A percentile compares a stretch with the other conserved stretches of the same genome.
These are phyloP conservation scores for Poliocrania exsul DNA, from an alignment of 2,797 vertebrate species.

Conservation along the genomic window DNA sequence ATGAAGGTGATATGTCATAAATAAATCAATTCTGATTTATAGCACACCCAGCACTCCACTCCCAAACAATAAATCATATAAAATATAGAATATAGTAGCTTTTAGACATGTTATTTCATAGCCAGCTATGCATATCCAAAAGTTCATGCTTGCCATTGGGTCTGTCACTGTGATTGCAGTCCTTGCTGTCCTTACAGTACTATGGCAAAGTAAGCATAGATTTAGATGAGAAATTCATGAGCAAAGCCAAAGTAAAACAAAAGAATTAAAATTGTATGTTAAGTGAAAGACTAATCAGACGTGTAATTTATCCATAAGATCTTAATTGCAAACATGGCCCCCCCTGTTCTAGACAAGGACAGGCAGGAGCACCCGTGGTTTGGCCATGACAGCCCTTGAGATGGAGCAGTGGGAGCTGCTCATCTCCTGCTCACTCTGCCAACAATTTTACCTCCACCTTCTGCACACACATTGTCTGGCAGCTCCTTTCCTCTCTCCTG, in stretches of 20 bases:
- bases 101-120: neutral
- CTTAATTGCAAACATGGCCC: neutral
- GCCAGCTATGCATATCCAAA: neutral
- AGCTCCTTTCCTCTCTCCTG: neutral
- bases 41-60: neutral
- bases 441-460: neutral
- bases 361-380: neutral
- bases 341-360: neutral
- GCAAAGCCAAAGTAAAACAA: neutral
- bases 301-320: neutral
- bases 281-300: neutral
- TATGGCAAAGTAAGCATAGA: neutral
- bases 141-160: neutral
- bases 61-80: neutral
- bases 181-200: neutral
- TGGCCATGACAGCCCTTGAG: neutral
- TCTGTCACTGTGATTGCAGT: neutral
- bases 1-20: neutral
- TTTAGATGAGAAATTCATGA: neutral
- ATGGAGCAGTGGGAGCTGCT: neutral
- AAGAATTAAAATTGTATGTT: neutral
- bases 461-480: neutral
- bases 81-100: neutral
- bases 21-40: neutral
- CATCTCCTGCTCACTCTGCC: neutral